Percentiles rank a stretch among this genome's conserved stretches.
phyloP scores from a whole-genome alignment of 2,888 invertebrate genomes.

The Hipparchia semele region DNA sequence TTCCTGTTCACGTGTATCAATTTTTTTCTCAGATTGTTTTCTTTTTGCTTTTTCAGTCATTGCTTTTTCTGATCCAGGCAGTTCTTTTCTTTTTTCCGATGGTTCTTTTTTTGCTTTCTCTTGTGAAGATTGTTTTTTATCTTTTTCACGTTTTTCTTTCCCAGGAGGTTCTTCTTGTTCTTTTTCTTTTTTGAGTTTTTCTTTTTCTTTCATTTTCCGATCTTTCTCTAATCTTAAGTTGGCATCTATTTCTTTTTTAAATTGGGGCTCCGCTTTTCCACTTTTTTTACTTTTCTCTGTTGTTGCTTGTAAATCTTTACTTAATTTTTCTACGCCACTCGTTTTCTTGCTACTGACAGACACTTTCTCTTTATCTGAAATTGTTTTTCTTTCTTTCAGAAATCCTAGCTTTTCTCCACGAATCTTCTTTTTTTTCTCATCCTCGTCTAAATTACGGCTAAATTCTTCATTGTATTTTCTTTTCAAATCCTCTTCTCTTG shows the following conservation, averaged over 20 bases:
- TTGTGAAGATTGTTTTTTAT: conserved; percentile 12
- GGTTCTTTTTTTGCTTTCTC: conserved; percentile 31
- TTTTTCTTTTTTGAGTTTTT: conserved; percentile 20
- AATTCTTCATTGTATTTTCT: conserved; percentile 33
- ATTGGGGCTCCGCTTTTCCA: neutral
- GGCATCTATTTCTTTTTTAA: conserved; percentile 39
- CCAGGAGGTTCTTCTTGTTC: conserved; percentile 21
- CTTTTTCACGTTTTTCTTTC: conserved; percentile 16
- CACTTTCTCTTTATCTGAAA: conserved; percentile 10
- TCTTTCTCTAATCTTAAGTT: conserved; percentile 17
- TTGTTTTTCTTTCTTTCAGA: conserved; percentile 24
- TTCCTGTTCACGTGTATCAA: neutral
- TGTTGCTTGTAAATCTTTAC: conserved; percentile 7
- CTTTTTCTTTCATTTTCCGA: conserved; percentile 22
- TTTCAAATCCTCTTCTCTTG: conserved; percentile 44
- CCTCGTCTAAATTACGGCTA: conserved; percentile 29
- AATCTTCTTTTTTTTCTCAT: conserved; percentile 26
- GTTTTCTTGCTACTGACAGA: conserved; percentile 5
- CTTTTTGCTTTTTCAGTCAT: conserved; percentile 23
- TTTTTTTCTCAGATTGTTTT: neutral
- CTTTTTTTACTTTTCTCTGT: conserved; percentile 24
- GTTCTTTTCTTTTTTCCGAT: conserved; percentile 13
- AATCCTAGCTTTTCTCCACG: conserved; percentile 16
- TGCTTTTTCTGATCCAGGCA: conserved; percentile 26
- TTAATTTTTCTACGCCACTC: conserved; percentile 8